Conservation (phyloP, 2,113 vertebrate species). For the Vombatus ursinus region DNA sequence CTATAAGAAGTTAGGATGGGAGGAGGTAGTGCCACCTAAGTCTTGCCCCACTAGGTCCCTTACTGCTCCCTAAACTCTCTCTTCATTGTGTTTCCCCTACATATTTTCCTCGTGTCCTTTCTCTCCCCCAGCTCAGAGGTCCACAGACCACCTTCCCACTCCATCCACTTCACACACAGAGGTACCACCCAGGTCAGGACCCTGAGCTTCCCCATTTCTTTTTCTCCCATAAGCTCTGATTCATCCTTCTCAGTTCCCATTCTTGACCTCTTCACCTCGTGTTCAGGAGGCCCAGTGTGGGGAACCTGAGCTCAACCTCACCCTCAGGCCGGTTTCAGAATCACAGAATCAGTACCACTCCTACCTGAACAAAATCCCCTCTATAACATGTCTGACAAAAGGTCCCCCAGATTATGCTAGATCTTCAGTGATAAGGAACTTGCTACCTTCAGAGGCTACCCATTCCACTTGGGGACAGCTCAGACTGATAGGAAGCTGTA, state of each 20-base stretch:
- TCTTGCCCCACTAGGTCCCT: neutral
- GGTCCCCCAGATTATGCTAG: neutral
- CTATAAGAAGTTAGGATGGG: conserved; percentile 21
- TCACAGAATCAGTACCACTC: neutral
- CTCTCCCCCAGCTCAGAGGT: neutral
- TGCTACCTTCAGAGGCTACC: neutral
- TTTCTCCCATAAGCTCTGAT: neutral
- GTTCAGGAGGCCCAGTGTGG: neutral
- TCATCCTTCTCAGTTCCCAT: neutral
- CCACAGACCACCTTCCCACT: neutral
- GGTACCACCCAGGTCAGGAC: neutral
- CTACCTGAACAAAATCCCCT: neutral
- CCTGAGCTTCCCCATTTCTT: neutral
- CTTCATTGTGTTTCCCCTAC: neutral
- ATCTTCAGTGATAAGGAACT: neutral
- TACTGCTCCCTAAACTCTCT: neutral
- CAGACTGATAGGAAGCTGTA: neutral
- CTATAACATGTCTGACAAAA: neutral
- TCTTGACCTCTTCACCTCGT: neutral
- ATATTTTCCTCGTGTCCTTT: neutral
- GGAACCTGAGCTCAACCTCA: neutral
- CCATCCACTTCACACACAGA: neutral
- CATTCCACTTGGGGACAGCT: neutral
- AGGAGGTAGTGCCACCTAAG: neutral
- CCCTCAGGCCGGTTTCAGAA: neutral